Evolutionary conservation across 1,140 invertebrate species (phyloP).

Genomic region (Monomorium pharaonis): DNA sequence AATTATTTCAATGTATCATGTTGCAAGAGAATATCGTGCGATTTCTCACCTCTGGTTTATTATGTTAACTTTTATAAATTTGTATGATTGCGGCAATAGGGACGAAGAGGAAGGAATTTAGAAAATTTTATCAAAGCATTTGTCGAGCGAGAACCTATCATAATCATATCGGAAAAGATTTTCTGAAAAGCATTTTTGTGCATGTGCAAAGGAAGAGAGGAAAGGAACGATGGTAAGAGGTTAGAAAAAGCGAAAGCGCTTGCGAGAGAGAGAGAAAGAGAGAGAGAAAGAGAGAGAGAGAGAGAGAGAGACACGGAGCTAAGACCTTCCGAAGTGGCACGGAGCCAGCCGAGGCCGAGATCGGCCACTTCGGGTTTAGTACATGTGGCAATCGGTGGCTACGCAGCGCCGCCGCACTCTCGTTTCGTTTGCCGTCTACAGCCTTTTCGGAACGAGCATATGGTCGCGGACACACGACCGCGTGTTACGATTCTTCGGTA

Average conservation of each 20-base stretch:
- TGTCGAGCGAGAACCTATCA: neutral
- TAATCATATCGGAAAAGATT: neutral
- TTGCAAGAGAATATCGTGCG: neutral
- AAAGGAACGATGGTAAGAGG: neutral
- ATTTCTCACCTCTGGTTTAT: neutral
- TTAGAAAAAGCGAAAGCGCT: neutral
- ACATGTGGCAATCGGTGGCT: conserved; percentile 83
- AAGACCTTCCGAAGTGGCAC: conserved; percentile 65
- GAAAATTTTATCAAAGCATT: neutral
- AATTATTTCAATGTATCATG: neutral
- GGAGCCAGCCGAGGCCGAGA: conserved; percentile 73
- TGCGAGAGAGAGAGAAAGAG: neutral
- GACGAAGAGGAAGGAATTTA: neutral
- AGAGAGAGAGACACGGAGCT: conserved; percentile 31
- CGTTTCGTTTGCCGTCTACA: conserved; percentile 43
- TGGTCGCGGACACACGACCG: neutral
- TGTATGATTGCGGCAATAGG: neutral
- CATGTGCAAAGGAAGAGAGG: neutral
- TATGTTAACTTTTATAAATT: neutral
- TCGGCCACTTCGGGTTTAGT: conserved; percentile 69
- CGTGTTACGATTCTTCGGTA: neutral
- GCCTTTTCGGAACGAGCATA: conserved; percentile 1
- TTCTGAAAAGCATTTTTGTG: neutral
- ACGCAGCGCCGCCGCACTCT: conserved; percentile 76
- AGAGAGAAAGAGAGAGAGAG: conserved; percentile 26